Base-by-base conservation (phyloP, 2,113 vertebrate species). In the Cynoglossus semilaevis region DNA sequence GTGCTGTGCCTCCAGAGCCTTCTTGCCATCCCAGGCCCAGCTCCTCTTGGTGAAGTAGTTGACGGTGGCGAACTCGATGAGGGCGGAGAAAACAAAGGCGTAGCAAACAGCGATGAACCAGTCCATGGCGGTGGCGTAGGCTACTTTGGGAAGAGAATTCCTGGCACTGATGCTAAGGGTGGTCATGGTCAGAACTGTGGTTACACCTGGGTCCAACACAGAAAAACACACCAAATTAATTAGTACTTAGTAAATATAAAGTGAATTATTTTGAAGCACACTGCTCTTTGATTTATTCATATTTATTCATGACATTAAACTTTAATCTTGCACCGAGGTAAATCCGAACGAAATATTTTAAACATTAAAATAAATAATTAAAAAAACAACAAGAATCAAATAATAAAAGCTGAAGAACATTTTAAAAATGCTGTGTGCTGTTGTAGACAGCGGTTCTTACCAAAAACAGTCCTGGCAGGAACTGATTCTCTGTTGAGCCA, bases 41-140 rank as follows among this genome's bases (percentile, higher is more conserved):
- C 96, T 94, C 82, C 97, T 92, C 83, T 99, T 99, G 44, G 97
- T 99, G 82, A 99, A 99, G 82, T 98, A 98, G 90, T 98, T 99
- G 68, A 99, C 97, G 0, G 95, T 96, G 54, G 96, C 97, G 35
- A 99, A 99, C 83, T 99, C 97, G 35, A 98, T 98, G 72, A 99
- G 87, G 2, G 96, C 96, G 0, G 95, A 98, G 77, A 99, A 99
- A 29, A 99, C 97, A 9, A 99, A 98, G 7, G 95, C 94, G 5
- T 99, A 97, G 83, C 95, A 98, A 49, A 98, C 96, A 3, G 97
- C 96, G 13, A 99, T 99, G 83, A 98, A 99, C 97, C 97, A 99
- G 86, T 99, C 97, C 96, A 99, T 98, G 42, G 97, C 96, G 0
- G 97, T 99, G 5, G 96, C 97, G 0, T 99, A 99, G 50, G 96